Evolutionary conservation across 2,888 invertebrate genomes (phyloP), one percentile per base, ranked within the genome.

Genomic region (Lithophane semibrunnea): DNA sequence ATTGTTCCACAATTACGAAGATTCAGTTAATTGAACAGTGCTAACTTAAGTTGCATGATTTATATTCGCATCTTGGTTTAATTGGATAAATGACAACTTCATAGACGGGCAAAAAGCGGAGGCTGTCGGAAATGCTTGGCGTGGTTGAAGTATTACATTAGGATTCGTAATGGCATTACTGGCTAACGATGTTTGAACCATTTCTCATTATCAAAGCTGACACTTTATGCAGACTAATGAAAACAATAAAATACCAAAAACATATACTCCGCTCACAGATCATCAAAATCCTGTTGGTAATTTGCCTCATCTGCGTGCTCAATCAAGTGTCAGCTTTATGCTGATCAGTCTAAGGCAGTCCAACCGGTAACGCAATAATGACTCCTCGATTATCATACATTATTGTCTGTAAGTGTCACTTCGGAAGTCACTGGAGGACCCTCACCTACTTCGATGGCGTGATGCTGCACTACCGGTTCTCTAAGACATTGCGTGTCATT

Each of bases 371-470:
- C 52, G 69, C 29, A 64, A 86, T 75, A 77, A 72, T 81, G 66
- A 85, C 85, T 84, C 78, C 86, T 42, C 24, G 49, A 86, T 88
- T 87, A 88, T 84, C 86, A 75, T 69, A 63, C 66, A 63, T 67
- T 73, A 79, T 88, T 90, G 88, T 89, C 76, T 84, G 67, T 84
- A 81, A 68, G 77, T 76, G 64, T 75, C 80, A 86, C 87, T 93
- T 92, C 86, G 86, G 92, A 91, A 91, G 92, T 84, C 79, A 86
- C 89, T 82, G 7, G 91, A 77, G 91, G 93, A 91, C 96, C 96
- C 93, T 96, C 95, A 96, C 95, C 95, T 92, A 91, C 88, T 92
- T 94, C 82, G 83, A 85, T 82, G 82, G 37, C 37, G 18, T 79
- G 77, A 82, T 84, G 63, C 69, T 84, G 80, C 77, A 83, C 82